Conservation (phyloP, 2,797 vertebrate species). For the Siniperca scherzeri region DNA sequence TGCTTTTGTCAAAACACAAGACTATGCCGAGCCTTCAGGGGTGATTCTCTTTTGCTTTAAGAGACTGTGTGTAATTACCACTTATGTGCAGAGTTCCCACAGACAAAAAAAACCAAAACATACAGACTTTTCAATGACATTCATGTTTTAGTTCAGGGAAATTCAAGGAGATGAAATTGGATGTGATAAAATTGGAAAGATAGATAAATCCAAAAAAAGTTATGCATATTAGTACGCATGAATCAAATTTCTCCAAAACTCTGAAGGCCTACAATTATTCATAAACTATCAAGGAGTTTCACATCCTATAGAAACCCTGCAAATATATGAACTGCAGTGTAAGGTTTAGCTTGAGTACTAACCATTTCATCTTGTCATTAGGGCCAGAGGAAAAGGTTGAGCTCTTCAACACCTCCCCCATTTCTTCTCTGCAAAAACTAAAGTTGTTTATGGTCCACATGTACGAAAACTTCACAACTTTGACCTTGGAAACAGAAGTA, state of each 20-base stretch:
- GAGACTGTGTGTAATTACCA: conserved; percentile 27
- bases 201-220: background rate
- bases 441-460: conserved; percentile 99
- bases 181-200: background rate
- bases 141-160: background rate
- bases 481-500: conserved; percentile 88
- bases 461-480: conserved; percentile 99
- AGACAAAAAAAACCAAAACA: conserved; percentile 1
- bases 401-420: conserved; percentile 99
- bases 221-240: background rate
- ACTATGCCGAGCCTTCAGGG: background rate
- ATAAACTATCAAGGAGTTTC: background rate
- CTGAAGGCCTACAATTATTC: background rate
- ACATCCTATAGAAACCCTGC: background rate
- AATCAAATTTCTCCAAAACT: background rate
- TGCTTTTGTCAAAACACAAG: conserved; percentile 28
- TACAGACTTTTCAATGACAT: background rate
- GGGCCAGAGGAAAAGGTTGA: conserved; percentile 98
- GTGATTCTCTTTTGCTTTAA: conserved; percentile 22
- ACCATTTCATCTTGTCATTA: conserved; percentile 99
- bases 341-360: conserved; percentile 61
- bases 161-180: background rate
- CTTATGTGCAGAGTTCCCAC: background rate
- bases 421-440: conserved; percentile 99
- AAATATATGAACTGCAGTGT: background rate